These are phyloP conservation scores for Melanotaenia pygmaea DNA, from an alignment of 2,797 vertebrate genomes.

Conservation along the genomic window DNA sequence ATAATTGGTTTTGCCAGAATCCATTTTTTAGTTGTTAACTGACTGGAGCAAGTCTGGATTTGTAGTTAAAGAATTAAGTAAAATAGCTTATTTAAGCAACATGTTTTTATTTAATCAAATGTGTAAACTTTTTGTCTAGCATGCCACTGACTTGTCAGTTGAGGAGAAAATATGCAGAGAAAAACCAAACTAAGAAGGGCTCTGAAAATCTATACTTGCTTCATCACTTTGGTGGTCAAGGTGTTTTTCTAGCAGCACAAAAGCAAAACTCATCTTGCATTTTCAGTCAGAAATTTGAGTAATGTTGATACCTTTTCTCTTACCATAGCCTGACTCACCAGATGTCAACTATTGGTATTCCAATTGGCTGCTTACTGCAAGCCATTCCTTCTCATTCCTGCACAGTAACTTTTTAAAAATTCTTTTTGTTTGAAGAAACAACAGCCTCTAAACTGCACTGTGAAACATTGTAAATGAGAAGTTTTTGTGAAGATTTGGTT, in stretches of 20 bases:
- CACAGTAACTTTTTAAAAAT: background rate
- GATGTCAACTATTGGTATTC: constrained; percentile 7
- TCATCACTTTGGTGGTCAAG: background rate
- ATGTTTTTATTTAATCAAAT: no score
- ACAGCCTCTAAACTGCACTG: background rate
- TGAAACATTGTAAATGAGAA: constrained; percentile 7
- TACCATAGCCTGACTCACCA: background rate
- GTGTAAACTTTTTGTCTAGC: no score
- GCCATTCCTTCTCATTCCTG: constrained; percentile 4
- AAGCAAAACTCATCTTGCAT: background rate
- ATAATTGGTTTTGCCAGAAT: no score
- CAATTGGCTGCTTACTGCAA: constrained; percentile 7
- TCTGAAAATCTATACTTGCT: constrained; percentile 7
- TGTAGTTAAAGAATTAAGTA: background rate
- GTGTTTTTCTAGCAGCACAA: background rate
- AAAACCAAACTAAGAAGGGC: background rate
- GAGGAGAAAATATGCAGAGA: background rate
- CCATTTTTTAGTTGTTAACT: no score
- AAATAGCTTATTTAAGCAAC: no score
- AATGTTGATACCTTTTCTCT: background rate
- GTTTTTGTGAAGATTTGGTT: constrained; percentile 7
- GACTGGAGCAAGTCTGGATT: no score
- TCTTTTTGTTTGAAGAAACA: background rate
- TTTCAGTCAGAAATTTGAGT: constrained; percentile 10
- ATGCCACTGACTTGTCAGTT: no score